Evolutionary conservation across 2,888 invertebrate species (phyloP).

Genomic region (Graphium colonna): DNA sequence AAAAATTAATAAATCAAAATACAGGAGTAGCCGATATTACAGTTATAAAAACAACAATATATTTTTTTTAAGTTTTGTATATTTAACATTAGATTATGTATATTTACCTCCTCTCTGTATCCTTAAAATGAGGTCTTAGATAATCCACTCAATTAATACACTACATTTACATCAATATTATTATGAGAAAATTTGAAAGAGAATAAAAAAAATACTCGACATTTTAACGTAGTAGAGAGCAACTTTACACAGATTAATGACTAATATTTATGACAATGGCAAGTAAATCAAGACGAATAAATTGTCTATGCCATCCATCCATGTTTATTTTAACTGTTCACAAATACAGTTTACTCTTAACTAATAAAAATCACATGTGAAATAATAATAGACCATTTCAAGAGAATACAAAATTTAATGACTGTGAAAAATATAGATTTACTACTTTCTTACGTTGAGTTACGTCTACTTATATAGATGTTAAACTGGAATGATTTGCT

Average conservation of each 20-base stretch:
- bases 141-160: constrained; percentile 35
- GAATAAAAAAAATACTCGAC: constrained; percentile 43
- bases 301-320: too few species aligned
- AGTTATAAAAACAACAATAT: constrained; percentile 26
- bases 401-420: too few species aligned
- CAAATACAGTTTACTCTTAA: too few species aligned
- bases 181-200: constrained; percentile 36
- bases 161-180: constrained; percentile 43
- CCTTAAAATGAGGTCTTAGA: constrained; percentile 32
- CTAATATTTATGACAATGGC: neutral
- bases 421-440: too few species aligned
- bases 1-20: constrained; percentile 20
- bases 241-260: constrained; percentile 24
- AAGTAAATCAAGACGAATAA: too few species aligned
- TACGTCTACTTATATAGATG: too few species aligned
- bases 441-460: too few species aligned
- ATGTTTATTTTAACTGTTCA: too few species aligned
- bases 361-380: too few species aligned
- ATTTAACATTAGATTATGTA: constrained; percentile 22
- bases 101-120: constrained; percentile 8
- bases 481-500: too few species aligned
- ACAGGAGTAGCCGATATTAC: constrained; percentile 21
- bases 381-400: too few species aligned
- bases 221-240: constrained; percentile 39
- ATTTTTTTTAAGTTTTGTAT: neutral